Percentiles rank a stretch among this genome's conserved stretches.
Conservation (phyloP, 30 jellyfish, hydroid and myxozoan species). For the Calvadosia cruxmelitensis region DNA sequence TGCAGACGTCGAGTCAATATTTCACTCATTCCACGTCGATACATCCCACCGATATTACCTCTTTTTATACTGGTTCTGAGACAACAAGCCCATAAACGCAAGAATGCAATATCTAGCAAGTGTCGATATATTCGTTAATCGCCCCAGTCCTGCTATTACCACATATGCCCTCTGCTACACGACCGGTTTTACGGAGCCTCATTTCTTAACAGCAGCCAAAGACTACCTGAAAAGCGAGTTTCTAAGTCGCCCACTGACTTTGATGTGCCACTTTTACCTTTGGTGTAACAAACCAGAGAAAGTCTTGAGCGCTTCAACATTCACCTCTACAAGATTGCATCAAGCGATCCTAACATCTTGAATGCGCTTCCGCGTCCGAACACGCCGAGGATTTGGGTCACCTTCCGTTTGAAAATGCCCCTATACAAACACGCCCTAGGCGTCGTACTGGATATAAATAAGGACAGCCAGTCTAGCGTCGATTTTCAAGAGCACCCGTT, state of each 20-base stretch:
- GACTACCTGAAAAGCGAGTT: neutral
- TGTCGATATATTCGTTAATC: conserved; percentile 24
- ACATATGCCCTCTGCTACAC: conserved; percentile 8
- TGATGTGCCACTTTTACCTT: neutral
- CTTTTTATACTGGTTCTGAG: conserved; percentile 26
- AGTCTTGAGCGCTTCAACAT: neutral
- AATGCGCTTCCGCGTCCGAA: neutral
- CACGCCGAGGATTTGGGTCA: neutral
- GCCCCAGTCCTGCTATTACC: conserved; percentile 3
- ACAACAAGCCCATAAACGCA: conserved; percentile 10
- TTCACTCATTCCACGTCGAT: conserved; percentile 15
- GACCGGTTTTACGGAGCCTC: no score
- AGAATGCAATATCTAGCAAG: conserved; percentile 3
- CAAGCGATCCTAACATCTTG: neutral
- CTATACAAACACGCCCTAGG: neutral
- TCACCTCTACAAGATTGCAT: neutral
- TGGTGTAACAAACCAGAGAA: neutral
- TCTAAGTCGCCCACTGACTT: neutral
- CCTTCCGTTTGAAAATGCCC: neutral
- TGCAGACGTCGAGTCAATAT: conserved; percentile 28
- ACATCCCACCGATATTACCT: conserved; percentile 16
- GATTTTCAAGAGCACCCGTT: neutral
- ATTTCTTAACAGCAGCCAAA: neutral
- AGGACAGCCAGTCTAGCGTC: neutral
- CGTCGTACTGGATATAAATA: neutral